These are phyloP conservation scores for Drosophila histrio DNA, from an alignment of 2,888 invertebrate genomes.

Conservation along the genomic window DNA sequence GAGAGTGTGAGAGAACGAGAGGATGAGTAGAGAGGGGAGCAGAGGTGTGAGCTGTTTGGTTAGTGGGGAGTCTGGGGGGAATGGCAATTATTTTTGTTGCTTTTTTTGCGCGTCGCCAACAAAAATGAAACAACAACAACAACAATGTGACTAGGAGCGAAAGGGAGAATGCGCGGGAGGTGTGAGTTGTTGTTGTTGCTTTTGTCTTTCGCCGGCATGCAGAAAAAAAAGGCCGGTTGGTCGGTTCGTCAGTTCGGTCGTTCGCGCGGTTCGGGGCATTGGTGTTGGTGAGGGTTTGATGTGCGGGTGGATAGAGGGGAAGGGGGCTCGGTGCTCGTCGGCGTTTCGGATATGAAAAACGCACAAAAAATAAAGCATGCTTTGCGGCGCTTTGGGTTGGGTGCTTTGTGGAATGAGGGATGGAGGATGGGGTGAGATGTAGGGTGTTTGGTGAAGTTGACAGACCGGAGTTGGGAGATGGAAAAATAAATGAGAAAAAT, in stretches of 20 bases:
- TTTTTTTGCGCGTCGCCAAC: slow-evolving; percentile 68
- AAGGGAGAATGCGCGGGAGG: slow-evolving; percentile 7
- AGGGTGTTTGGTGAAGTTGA: slow-evolving; percentile 43
- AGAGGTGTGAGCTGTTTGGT: slow-evolving; percentile 37
- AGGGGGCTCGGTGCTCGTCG: slow-evolving; percentile 60
- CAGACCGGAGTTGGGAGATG: slow-evolving; percentile 60
- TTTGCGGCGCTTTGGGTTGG: slow-evolving; percentile 53
- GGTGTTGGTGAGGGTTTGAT: not conserved
- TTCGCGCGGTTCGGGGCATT: slow-evolving; percentile 9
- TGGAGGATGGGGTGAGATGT: not conserved
- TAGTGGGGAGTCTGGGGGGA: slow-evolving; percentile 24
- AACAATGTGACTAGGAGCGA: slow-evolving; percentile 31
- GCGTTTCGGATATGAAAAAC: slow-evolving; percentile 83
- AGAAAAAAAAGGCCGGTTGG: slow-evolving; percentile 74
- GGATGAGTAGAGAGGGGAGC: not conserved
- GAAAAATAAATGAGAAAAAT: slow-evolving; percentile 81
- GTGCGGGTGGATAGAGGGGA: not conserved
- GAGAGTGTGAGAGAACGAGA: not conserved
- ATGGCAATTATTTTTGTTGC: slow-evolving; percentile 75
- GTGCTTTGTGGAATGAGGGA: slow-evolving; percentile 11
- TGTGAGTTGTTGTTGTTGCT: slow-evolving; percentile 38
- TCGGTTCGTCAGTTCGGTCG: slow-evolving; percentile 41
- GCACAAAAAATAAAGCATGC: slow-evolving; percentile 73
- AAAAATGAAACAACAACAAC: slow-evolving; percentile 54
- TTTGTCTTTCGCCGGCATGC: slow-evolving; percentile 75